These are phyloP conservation scores for Hesperia comma DNA, from an alignment of 2,888 invertebrate genomes.

Conservation along the genomic window DNA sequence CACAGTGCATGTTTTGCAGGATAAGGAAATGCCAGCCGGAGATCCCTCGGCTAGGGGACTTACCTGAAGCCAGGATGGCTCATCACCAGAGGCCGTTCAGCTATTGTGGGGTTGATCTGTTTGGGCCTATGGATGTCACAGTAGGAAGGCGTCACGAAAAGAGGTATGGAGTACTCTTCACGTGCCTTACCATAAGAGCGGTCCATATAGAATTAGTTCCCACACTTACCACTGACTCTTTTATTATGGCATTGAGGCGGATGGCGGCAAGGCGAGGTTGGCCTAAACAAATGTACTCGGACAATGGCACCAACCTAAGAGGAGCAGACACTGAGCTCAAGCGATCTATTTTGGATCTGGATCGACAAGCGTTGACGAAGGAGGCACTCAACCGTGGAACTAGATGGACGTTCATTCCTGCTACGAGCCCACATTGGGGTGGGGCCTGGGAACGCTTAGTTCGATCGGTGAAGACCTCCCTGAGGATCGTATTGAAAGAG, in stretches of 20 bases:
- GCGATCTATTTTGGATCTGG: background rate
- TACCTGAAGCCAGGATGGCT: slow-evolving; percentile 43
- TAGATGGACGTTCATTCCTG: slow-evolving; percentile 30
- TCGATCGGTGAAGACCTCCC: slow-evolving; percentile 36
- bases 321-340: slow-evolving; percentile 38
- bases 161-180: slow-evolving; percentile 45
- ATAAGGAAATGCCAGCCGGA: slow-evolving; percentile 38
- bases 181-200: slow-evolving; percentile 44
- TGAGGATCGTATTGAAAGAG: slow-evolving; percentile 25
- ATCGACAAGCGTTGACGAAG: background rate
- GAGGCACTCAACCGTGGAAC: background rate
- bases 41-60: slow-evolving; percentile 44
- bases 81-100: slow-evolving; percentile 45
- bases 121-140: slow-evolving; percentile 45
- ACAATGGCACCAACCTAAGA: slow-evolving; percentile 43
- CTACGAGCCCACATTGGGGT: slow-evolving; percentile 35
- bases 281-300: slow-evolving; percentile 39
- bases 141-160: slow-evolving; percentile 41
- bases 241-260: slow-evolving; percentile 34
- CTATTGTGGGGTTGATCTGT: slow-evolving; percentile 43
- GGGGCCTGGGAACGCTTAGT: slow-evolving; percentile 41
- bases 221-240: slow-evolving; percentile 14
- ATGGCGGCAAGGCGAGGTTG: slow-evolving; percentile 42
- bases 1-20: slow-evolving; percentile 42
- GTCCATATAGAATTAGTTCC: slow-evolving; percentile 40